A percentile compares a stretch with the other conserved stretches of the same genome.
These are phyloP conservation scores for Thereva nobilitata DNA, from an alignment of 2,888 invertebrate genomes.

Conservation along the genomic window DNA sequence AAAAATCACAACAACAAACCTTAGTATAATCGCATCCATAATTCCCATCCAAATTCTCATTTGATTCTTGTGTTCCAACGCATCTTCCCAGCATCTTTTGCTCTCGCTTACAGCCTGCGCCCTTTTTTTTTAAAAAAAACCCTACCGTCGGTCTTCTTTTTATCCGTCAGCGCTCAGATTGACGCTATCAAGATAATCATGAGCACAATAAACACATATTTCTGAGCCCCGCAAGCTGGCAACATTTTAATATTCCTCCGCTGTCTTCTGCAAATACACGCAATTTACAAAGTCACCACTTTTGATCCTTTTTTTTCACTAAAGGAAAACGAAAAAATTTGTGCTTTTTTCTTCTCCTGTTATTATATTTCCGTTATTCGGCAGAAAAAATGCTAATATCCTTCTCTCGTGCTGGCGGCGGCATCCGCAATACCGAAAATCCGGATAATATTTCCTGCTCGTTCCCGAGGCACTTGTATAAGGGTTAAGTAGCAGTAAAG, in stretches of 20 bases:
- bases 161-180: constrained; percentile 13
- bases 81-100: constrained; percentile 56
- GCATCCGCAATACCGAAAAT: background rate
- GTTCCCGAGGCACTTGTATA: too few relatives aligned
- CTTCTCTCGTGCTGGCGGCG: too few relatives aligned
- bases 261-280: background rate
- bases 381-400: too few relatives aligned
- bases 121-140: constrained; percentile 19
- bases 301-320: too few relatives aligned
- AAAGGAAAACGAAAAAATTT: too few relatives aligned
- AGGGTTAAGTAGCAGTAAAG: background rate
- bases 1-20: constrained; percentile 52
- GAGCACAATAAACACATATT: constrained; percentile 35
- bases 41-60: constrained; percentile 67
- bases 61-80: constrained; percentile 70
- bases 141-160: too few relatives aligned
- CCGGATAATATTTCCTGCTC: background rate
- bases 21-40: constrained; percentile 69
- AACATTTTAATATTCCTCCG: constrained; percentile 28
- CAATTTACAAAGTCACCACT: too few relatives aligned
- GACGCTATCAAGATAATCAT: constrained; percentile 38
- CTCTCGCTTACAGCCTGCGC: background rate
- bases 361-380: too few relatives aligned
- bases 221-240: constrained; percentile 18
- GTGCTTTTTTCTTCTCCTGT: too few relatives aligned